Base-by-base conservation (phyloP, 2,797 vertebrate species). In the Balearica regulorum region DNA sequence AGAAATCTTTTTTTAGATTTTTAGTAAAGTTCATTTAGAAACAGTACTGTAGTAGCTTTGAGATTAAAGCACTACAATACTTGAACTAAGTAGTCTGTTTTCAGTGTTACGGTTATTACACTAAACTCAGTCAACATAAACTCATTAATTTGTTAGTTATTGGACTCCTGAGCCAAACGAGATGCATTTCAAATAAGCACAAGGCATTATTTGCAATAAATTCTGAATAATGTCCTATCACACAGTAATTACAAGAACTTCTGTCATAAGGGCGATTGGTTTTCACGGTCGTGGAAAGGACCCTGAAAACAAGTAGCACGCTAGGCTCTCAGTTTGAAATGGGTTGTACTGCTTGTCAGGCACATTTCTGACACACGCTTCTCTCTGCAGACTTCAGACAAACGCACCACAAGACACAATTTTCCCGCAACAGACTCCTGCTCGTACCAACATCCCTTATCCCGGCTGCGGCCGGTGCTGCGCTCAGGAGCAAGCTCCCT, bases 21-120 rank as follows among this genome's bases (percentile, higher is more conserved):
- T 73, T 44, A n/a, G 18, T 69, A 4, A 51, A 21, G 33, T 54
- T 58, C 25, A 44, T 43, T 78, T 75, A 60, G 14, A 49, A 82
- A 28, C 29, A 71, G 12, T 2, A 1, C 11, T 20, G 14, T 1
- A 49, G 26, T 5, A 68, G 15, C n/a, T 61, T 51, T 75, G 37
- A 76, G 37, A 83, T 33, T 13, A 33, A 78, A 49, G 57, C 0
- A 1, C 49, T 71, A 7, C 18, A 68, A 26, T 6, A 11, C 28
- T 35, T 20, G 16, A 79, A n/a, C 5, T 55, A 5, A 13, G 58
- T 2, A 35, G 5, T 1, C 39, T 55, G 61, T 10, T 61, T 58
- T 37, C 13, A 21, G 28, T 29, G 25, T 21, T 58, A 72, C 46
- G 6, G 0, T 0, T 54, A 73, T 0, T 33, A 44, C 13, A 19